Conservation (phyloP, 2,113 vertebrate species). For the Melozone crissalis region DNA sequence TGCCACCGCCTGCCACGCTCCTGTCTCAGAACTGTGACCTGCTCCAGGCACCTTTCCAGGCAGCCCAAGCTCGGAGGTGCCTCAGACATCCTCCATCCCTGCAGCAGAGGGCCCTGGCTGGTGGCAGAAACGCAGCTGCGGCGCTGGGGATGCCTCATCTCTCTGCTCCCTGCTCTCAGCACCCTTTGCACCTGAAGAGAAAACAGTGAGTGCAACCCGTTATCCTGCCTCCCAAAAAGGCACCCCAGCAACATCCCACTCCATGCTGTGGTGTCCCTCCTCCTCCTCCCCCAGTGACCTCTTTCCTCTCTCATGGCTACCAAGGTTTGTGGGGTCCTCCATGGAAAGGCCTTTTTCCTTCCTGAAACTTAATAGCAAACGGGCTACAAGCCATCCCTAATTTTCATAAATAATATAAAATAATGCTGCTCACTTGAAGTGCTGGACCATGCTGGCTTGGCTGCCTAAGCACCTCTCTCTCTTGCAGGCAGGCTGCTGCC, state of each 20-base stretch:
- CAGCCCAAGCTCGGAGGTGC: rapidly evolving
- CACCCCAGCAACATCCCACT: not conserved
- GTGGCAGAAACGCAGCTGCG: rapidly evolving
- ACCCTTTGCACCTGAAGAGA: not conserved
- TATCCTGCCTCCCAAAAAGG: not conserved
- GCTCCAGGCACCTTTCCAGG: not conserved
- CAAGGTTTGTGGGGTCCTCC: not conserved
- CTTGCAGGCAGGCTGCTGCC: not conserved
- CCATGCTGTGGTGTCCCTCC: not conserved
- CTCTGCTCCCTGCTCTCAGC: rapidly evolving
- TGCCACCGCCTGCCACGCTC: not conserved
- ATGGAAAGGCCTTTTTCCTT: not conserved
- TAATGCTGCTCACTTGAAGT: rapidly evolving
- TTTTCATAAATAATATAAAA: not conserved
- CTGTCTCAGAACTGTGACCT: rapidly evolving
- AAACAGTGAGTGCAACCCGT: rapidly evolving
- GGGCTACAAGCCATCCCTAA: not conserved
- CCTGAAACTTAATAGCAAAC: not conserved
- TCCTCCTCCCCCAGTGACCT: not conserved
- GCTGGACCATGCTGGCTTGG: not conserved
- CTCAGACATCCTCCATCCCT: not conserved
- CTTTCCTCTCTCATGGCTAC: not conserved
- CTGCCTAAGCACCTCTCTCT: not conserved
- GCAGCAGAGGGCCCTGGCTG: not conserved
- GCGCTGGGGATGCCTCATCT: rapidly evolving